Base-by-base conservation (phyloP, 1,140 invertebrate species). In the Lysiphlebus fabarum region DNA sequence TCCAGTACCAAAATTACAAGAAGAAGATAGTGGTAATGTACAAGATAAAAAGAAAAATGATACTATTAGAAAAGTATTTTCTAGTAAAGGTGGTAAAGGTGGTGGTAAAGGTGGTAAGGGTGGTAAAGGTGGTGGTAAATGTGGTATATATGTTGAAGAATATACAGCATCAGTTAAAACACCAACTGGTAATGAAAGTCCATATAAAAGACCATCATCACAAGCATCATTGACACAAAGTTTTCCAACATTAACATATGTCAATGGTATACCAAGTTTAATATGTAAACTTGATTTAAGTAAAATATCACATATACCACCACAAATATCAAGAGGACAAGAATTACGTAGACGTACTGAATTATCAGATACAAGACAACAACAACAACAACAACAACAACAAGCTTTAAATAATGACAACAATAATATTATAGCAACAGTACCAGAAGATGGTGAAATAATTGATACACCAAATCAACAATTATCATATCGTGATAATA, bases 21-120 rank as follows among this genome's bases (percentile, higher is more conserved):
- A 83, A 17, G 83, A 86, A 43, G 70, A 74, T 6, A 79, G 81
- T 17, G 79, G 79, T 4, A 81, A 82, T 8, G 79, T 84, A 0
- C 81, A 85, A 57, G 86, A 89, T 68, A 87, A 87, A 63, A 90
- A 89, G 70, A 90, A 90, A 71, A 87, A 79, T 62, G 84, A 84
- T 59, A 88, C 87, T 0, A 66, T 90, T 34, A 76, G 84, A 4
- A 87, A 85, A 64, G 70, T 90, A 10, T 90, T 89, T 67, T 83
- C 78, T 0, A 72, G 71, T 10, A 76, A 79, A 4, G 84, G 83
- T 58, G 77, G 81, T 42, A 84, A 85, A 64, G 77, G 81, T 58
- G 85, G 85, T 11, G 84, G 84, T 0, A 84, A 84, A 61, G 82
- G 83, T 34, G 81, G 79, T 0, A 82, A 81, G 67, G 84, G 83